phyloP scores from a whole-genome alignment of 2,797 vertebrate genomes.

The Melanotaenia trifasciata region DNA sequence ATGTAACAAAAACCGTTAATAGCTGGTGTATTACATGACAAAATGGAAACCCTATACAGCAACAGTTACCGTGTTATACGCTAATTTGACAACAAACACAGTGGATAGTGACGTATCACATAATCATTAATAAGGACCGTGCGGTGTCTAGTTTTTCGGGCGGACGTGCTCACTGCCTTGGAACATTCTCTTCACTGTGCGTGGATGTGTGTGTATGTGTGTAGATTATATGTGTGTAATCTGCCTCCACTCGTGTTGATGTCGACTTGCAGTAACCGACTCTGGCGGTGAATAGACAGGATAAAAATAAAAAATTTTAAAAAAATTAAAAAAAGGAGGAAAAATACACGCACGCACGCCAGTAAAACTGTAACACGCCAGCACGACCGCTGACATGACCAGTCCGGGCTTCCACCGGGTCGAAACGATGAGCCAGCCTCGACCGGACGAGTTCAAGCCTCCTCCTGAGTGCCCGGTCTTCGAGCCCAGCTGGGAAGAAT shows the following conservation, averaged over 20 bases:
- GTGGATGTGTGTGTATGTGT: slow-evolving; percentile 62
- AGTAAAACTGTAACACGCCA: slow-evolving; percentile 43
- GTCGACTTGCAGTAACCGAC: slow-evolving; percentile 75
- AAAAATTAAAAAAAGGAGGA: neutral
- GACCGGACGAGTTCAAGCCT: slow-evolving; percentile 92
- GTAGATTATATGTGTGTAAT: slow-evolving; percentile 59
- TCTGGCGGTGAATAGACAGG: slow-evolving; percentile 60
- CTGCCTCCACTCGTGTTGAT: slow-evolving; percentile 80
- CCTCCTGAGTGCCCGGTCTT: slow-evolving; percentile 98
- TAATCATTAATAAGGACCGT: slow-evolving; percentile 14
- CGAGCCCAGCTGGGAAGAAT: slow-evolving; percentile 98
- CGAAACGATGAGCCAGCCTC: slow-evolving; percentile 80
- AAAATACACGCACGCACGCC: slow-evolving; percentile 9
- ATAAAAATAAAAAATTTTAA: neutral
- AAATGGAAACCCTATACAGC: rapidly evolving
- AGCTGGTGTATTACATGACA: neutral
- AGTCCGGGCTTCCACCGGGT: slow-evolving; percentile 58
- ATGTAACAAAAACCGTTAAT: neutral
- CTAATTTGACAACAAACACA: neutral
- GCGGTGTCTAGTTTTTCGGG: slow-evolving; percentile 83
- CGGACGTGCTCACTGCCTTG: slow-evolving; percentile 87
- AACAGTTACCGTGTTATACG: neutral
- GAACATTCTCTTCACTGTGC: slow-evolving; percentile 81
- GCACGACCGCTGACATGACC: slow-evolving; percentile 56
- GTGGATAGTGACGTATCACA: neutral